Evolutionary conservation across 2,888 invertebrate species (phyloP).

Genomic region (Troides aeacus): DNA sequence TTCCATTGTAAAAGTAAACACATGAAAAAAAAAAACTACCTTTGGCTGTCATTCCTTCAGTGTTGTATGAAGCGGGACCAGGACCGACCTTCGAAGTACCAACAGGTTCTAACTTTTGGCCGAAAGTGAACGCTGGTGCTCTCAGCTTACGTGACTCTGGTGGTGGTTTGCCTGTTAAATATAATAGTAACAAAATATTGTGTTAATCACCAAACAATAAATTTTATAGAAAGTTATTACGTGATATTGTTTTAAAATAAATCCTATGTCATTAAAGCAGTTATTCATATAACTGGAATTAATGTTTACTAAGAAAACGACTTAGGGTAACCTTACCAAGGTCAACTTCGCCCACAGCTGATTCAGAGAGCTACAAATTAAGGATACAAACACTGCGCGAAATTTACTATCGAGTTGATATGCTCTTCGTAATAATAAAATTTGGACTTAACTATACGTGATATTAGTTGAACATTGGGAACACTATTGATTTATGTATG

Average conservation of each 20-base stretch:
- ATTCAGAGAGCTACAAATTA: conserved; percentile 38
- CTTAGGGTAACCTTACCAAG: conserved; percentile 29
- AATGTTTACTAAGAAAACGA: not conserved
- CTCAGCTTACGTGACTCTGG: conserved; percentile 88
- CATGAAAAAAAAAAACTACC: conserved; percentile 69
- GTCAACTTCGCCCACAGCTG: conserved; percentile 62
- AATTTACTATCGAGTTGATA: not conserved
- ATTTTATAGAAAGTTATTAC: not conserved
- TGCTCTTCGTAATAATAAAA: not conserved
- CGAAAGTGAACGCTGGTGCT: conserved; percentile 91
- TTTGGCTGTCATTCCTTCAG: conserved; percentile 90
- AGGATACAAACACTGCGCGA: conserved; percentile 22
- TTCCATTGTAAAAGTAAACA: not conserved
- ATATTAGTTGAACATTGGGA: not conserved
- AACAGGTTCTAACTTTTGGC: conserved; percentile 81
- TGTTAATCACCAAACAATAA: not conserved
- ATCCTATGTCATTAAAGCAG: not conserved
- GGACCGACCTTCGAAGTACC: conserved; percentile 84
- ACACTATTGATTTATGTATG: conserved; percentile 30
- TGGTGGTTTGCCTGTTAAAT: conserved; percentile 83
- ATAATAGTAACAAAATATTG: not conserved
- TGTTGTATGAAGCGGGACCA: conserved; percentile 94
- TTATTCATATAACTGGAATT: not conserved
- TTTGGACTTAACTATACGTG: not conserved
- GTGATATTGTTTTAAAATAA: not conserved